Base-by-base conservation (phyloP, 2,113 vertebrate genomes). In the Vulpes lagopus region DNA sequence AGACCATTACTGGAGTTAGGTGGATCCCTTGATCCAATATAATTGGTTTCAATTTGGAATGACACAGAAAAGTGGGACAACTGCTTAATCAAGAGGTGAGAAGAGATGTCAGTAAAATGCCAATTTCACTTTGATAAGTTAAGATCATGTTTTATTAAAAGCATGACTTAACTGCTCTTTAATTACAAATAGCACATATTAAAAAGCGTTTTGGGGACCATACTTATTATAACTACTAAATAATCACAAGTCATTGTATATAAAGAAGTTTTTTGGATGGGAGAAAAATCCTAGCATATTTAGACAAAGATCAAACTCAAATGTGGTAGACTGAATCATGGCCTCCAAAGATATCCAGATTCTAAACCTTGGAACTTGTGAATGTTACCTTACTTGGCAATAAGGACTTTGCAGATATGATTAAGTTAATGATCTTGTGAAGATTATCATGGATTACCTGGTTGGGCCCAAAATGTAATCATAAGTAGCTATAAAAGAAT, bases 181-280 rank as follows among this genome's bases (percentile, higher is more conserved):
- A 65, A 60, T 17, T 90, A 32, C 23, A 82, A 1, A 92, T 11
- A 88, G 12, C 10, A 32, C 20, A 91, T 49, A 64, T 73, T 27
- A 38, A 88, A 91, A 80, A 53, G 9, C 32, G 1, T 62, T 59
- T 79, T 71, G 10, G 8, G 32, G 14, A 85, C 93, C 7, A 91
- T 11, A 32, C 3, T 92, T 83, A 87, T 73, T 94, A 94, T 78
- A 88, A 95, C 17, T 59, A 57, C 14, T 81, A 59, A 86, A 84
- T 57, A 55, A 91, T 71, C 43, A 73, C 8, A 57, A 78, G 4
- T 83, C 51, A 74, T 69, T 19, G 12, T 73, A 22, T 83, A 49
- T 27, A 64, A 83, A 67, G 32, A 90, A 23, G 22, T 83, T 60
- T 15, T 60, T 55, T 94, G 76, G 12, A 32, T 71, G 15, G 25